Conservation (phyloP, 2,888 invertebrate species). For the Abrostola tripartita region DNA sequence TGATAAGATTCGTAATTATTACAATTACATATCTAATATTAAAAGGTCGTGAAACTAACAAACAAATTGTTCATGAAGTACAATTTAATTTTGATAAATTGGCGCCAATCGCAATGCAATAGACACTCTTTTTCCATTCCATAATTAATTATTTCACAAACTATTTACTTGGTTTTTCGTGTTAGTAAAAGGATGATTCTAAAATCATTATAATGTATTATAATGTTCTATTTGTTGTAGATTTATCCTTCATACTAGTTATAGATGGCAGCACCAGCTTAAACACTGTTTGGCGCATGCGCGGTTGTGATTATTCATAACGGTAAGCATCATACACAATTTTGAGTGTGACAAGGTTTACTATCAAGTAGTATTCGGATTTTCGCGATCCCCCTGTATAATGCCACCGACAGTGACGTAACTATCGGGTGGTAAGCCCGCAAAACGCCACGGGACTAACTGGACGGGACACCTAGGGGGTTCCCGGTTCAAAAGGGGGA, state of each 20-base stretch:
- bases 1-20: slow-evolving; percentile 67
- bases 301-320: too few relatives aligned
- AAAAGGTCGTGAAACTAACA: slow-evolving; percentile 38
- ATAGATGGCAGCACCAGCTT: not conserved
- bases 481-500: too few relatives aligned
- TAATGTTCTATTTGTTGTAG: slow-evolving; percentile 2
- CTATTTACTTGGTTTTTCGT: not conserved
- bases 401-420: too few relatives aligned
- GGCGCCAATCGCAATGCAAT: slow-evolving; percentile 14
- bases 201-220: not conserved
- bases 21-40: slow-evolving; percentile 64
- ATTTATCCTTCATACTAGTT: not conserved
- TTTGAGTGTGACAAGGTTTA: too few relatives aligned
- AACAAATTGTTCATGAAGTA: slow-evolving; percentile 37
- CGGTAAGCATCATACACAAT: too few relatives aligned
- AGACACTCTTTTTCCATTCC: slow-evolving; percentile 16
- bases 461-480: too few relatives aligned
- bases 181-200: not conserved
- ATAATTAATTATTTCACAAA: slow-evolving; percentile 6
- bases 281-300: too few relatives aligned
- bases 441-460: too few relatives aligned
- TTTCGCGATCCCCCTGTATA: too few relatives aligned
- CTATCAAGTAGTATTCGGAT: too few relatives aligned
- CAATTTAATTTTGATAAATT: slow-evolving; percentile 38
- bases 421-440: too few relatives aligned